Evolutionary conservation across 2,888 invertebrate genomes (phyloP), one percentile per base, ranked within the genome.

Genomic region (Thera obeliscata): DNA sequence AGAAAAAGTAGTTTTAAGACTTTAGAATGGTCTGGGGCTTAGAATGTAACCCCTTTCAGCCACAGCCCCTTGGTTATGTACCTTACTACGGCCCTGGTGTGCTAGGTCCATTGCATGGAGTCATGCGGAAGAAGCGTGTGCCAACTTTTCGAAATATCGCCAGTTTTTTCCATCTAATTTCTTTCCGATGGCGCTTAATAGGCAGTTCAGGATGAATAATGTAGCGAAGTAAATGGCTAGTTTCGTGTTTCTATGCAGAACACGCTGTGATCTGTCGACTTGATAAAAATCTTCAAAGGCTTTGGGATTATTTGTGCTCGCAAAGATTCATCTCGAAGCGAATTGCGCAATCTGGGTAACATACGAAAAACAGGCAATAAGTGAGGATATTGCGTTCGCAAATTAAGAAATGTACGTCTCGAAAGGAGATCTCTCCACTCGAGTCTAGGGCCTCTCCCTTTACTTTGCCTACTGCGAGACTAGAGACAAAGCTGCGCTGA

Each of bases 401-500:
- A 66, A 68, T 71, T 59, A 66, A 64, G 68, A 59, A 57, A 66
- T 64, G 56, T 64, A 61, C 68, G 61, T 60, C 41, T 52, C 41
- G 64, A 43, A 63, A 54, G 48, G 49, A 66, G 61, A 62, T 67
- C 65, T 56, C 69, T 62, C 60, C 56, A 57, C 64, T 64, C 81
- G 74, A 75, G 78, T 75, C 77, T 77, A 74, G 74, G 72, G 75
- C 66, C 69, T 70, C 76, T 79, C 78, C 81, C 81, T 83, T 82
- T 81, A 59, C 56, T 83, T 67, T 84, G 84, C 86, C 88, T 85
- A 86, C 84, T 73, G 81, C 78, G 69, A 83, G 82, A 77, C 81
- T 83, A 83, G 89, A 89, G 91, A 92, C 92, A 92, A 92, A 91
- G 91, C 90, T 80, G 78, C 78, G 75, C 85, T 91, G 90, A 93